These are phyloP conservation scores for Thalassaphorura encarpata DNA, from an alignment of 1,140 invertebrate genomes.

Conservation along the genomic window DNA sequence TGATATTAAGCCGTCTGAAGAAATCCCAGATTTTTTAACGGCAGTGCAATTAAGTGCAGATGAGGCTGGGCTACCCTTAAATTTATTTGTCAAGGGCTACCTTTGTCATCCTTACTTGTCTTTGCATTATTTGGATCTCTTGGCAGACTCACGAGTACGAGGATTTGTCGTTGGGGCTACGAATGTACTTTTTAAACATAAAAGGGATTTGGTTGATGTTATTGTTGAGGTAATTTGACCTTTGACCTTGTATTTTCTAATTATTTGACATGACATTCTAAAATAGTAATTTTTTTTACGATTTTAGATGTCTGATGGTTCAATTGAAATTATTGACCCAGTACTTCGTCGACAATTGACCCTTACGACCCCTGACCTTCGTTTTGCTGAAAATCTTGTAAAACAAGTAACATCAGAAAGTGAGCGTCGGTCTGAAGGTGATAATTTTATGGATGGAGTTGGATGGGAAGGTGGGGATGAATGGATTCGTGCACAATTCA, in stretches of 20 bases:
- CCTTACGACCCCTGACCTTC: constrained; percentile 85
- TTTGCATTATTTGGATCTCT: constrained; percentile 84
- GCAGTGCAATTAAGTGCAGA: constrained; percentile 26
- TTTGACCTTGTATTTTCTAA: constrained; percentile 9
- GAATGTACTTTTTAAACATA: constrained; percentile 94
- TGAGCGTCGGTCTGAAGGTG: constrained; percentile 35
- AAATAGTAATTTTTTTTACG: constrained; percentile 4
- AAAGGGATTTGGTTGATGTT: constrained; percentile 82
- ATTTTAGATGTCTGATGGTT: constrained; percentile 56
- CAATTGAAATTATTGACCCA: constrained; percentile 77
- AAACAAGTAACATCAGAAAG: constrained; percentile 69
- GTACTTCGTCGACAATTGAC: constrained; percentile 71
- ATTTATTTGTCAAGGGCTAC: constrained; percentile 51
- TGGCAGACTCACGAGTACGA: constrained; percentile 75
- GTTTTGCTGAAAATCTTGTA: constrained; percentile 89
- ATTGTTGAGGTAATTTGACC: constrained; percentile 65
- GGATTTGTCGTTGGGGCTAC: constrained; percentile 94
- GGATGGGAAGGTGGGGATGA: constrained; percentile 86
- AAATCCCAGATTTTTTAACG: constrained; percentile 30
- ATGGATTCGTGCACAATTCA: constrained; percentile 92
- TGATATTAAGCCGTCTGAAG: constrained; percentile 11
- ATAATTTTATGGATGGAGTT: constrained; percentile 64
- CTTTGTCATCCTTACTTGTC: constrained; percentile 93
- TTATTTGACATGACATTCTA: background rate
- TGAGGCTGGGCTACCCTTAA: constrained; percentile 29